Evolutionary conservation across 2,113 vertebrate species (phyloP), one percentile per base, ranked within the genome.

Genomic region (Taxidea taxus): DNA sequence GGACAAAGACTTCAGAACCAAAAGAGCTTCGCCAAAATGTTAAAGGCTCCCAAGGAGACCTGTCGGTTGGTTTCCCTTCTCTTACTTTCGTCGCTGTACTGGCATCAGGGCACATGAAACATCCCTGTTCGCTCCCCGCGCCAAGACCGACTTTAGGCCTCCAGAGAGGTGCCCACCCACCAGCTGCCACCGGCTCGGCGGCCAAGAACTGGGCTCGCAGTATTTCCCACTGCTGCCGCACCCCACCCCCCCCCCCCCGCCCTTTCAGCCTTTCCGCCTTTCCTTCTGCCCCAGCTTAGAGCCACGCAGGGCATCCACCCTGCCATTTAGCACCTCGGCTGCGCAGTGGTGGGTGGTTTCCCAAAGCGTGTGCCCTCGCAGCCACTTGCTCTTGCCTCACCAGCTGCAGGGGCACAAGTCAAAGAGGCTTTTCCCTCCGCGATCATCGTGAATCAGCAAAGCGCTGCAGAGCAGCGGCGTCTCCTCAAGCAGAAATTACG

Each of bases 361-460:
- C 93, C 89, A 83, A 91, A 92, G 92, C 96, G 72, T 42, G 83
- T 81, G 97, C 96, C 96, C 89, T 90, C 51, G 60, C 91, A 89
- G 95, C 90, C 80, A 62, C 93, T 95, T 13, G 37, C 34, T 74
- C 93, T 97, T 62, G 72, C 96, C 96, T 91, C 18, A 29, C 89
- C 4, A 68, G 91, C 91, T 58, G 89, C 97, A 93, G 95, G 97
- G 90, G 95, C 95, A 98, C 98, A 98, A 98, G 98, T 98, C 98
- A 98, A 97, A 97, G 97, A 98, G 34, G 93, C 97, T 98, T 98
- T 97, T 98, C 98, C 97, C 96, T 98, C 97, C 95, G 97, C 91
- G 98, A 98, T 97, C 98, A 92, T 96, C 96, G 98, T 98, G 98
- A 99, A 99, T 99, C 99, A 98, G 98, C 98, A 98, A 98, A 98